Evolutionary conservation across 2,888 invertebrate genomes (phyloP).

Genomic region (Ferrisia virgata): DNA sequence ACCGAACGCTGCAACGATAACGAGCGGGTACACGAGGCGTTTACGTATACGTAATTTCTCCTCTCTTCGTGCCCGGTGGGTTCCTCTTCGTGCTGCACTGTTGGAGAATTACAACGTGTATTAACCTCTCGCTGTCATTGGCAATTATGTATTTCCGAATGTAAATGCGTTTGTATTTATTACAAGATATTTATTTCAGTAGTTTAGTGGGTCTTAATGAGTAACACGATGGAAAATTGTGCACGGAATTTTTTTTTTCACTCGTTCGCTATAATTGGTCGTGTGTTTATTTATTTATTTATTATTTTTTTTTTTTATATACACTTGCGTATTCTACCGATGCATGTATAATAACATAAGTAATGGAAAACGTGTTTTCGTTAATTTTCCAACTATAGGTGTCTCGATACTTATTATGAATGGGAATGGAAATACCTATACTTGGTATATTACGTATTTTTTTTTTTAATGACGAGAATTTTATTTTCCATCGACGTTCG

Average conservation of each 20-base stretch:
- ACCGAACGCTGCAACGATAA: neutral
- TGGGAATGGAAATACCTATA: too few relatives aligned
- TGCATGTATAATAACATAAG: too few relatives aligned
- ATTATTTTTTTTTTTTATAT: too few relatives aligned
- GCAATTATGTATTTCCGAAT: constrained; percentile 21
- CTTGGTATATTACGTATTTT: too few relatives aligned
- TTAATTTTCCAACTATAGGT: too few relatives aligned
- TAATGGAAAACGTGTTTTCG: too few relatives aligned
- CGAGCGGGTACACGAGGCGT: constrained; percentile 9
- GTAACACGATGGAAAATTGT: constrained; percentile 7
- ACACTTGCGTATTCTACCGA: too few relatives aligned
- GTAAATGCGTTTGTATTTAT: constrained; percentile 10
- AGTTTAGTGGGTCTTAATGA: constrained; percentile 23
- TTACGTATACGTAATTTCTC: constrained; percentile 4
- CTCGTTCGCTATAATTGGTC: neutral
- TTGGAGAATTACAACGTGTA: constrained; percentile 6
- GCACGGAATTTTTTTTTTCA: neutral
- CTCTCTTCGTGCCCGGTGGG: neutral
- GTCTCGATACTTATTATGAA: too few relatives aligned
- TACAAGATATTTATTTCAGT: constrained; percentile 10
- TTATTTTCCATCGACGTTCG: too few relatives aligned
- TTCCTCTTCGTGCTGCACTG: neutral
- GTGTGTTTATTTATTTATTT: neutral
- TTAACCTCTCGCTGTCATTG: constrained; percentile 22
- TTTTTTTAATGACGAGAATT: too few relatives aligned